Conservation (phyloP, 1,140 invertebrate genomes). For the Drosophila melanogaster region DNA sequence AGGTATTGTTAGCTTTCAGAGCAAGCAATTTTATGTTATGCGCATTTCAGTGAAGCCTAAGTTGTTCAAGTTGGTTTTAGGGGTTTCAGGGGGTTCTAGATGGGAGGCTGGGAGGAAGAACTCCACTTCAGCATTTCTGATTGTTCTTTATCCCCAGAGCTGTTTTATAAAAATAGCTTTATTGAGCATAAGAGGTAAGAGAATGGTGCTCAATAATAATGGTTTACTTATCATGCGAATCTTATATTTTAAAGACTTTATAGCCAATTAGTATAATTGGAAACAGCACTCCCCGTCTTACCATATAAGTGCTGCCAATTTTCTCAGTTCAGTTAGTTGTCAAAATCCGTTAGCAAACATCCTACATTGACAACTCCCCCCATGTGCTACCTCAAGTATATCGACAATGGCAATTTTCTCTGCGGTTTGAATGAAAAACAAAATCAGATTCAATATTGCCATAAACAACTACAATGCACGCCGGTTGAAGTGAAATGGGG, state of each 20-base stretch:
- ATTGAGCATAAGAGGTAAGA: too few species aligned
- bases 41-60: too few species aligned
- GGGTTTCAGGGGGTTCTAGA: too few species aligned
- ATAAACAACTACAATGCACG: conserved; percentile 58
- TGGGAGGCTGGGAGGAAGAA: too few species aligned
- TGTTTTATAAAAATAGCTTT: too few species aligned
- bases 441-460: conserved; percentile 52
- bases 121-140: too few species aligned
- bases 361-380: conserved; percentile 10
- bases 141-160: too few species aligned
- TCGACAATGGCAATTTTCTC: conserved; percentile 32
- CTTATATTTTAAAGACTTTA: not conserved
- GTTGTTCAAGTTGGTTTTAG: too few species aligned
- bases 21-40: too few species aligned
- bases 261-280: not conserved
- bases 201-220: too few species aligned
- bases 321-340: conserved; percentile 25
- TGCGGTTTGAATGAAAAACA: conserved; percentile 48
- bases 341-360: conserved; percentile 34
- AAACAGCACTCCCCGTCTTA: not conserved
- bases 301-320: not conserved
- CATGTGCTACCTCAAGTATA: conserved; percentile 9
- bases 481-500: conserved; percentile 1
- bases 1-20: too few species aligned
- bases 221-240: not conserved